Evolutionary conservation across 64 coral and sea anemone genomes (phyloP).

Genomic region (Catalaphyllia jardinei): DNA sequence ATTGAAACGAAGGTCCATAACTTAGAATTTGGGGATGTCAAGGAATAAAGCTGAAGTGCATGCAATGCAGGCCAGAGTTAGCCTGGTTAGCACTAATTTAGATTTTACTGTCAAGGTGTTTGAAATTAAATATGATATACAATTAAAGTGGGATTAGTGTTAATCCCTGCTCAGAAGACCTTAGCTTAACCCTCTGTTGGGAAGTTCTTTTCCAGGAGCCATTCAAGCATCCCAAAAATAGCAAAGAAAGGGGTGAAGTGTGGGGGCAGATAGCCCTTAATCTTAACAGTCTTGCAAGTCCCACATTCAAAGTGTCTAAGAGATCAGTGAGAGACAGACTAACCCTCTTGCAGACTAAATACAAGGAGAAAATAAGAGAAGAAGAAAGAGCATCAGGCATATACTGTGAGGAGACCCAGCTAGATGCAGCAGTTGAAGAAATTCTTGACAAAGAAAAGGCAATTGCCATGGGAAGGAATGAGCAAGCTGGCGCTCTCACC

Average conservation of each 20-base stretch:
- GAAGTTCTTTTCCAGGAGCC: slow-evolving; percentile 39
- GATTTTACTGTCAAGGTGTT: too few relatives aligned
- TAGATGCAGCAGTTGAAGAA: slow-evolving; percentile 58
- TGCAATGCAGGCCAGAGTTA: too few relatives aligned
- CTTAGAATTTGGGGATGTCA: too few relatives aligned
- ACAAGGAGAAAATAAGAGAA: slow-evolving; percentile 18
- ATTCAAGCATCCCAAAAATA: slow-evolving; percentile 50
- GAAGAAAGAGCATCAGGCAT: neutral
- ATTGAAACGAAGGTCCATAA: too few relatives aligned
- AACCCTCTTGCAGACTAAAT: slow-evolving; percentile 28
- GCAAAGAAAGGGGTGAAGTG: slow-evolving; percentile 41
- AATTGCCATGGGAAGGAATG: slow-evolving; percentile 40
- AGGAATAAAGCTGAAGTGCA: too few relatives aligned
- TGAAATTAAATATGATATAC: too few relatives aligned
- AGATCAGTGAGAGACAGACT: slow-evolving; percentile 50
- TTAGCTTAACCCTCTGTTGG: slow-evolving; percentile 42
- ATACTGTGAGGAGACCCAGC: slow-evolving; percentile 5
- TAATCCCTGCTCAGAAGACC: neutral
- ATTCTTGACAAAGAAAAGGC: slow-evolving; percentile 58
- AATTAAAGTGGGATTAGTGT: too few relatives aligned
- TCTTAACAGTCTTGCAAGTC: slow-evolving; percentile 20
- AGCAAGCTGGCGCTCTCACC: slow-evolving; percentile 26
- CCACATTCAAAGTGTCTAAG: slow-evolving; percentile 47
- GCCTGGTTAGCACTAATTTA: too few relatives aligned
- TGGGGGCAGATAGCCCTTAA: slow-evolving; percentile 41